phyloP scores from a whole-genome alignment of 2,113 vertebrate species.

The Hippopotamus amphibius region DNA sequence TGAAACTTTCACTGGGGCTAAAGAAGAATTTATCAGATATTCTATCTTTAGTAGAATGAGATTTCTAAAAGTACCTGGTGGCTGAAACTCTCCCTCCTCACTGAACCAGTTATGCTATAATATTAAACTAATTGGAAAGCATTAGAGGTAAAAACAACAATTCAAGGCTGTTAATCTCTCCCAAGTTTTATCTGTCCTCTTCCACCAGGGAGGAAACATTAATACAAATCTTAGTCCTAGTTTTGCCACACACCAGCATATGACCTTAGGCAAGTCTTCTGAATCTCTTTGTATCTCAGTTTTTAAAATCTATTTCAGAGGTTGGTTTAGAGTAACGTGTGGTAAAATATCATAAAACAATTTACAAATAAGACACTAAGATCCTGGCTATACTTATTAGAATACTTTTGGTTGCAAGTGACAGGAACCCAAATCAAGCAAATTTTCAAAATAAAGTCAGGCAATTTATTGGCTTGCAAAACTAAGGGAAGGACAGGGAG shows the following conservation, averaged over 20 bases:
- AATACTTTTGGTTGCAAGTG: not conserved
- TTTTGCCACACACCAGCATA: not conserved
- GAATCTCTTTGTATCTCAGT: not conserved
- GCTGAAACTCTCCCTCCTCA: not conserved
- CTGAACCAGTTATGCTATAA: slow-evolving; percentile 30
- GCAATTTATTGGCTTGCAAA: not conserved
- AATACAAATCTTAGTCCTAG: not conserved
- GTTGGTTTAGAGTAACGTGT: not conserved
- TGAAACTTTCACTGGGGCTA: not conserved
- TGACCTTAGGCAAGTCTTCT: not conserved
- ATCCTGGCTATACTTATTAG: not conserved
- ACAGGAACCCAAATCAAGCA: slow-evolving; percentile 43
- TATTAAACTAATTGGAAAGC: slow-evolving; percentile 46
- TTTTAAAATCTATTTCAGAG: slow-evolving; percentile 28
- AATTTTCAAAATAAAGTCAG: slow-evolving; percentile 20
- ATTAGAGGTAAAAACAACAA: slow-evolving; percentile 32
- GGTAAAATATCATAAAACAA: not conserved
- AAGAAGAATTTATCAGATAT: slow-evolving; percentile 37
- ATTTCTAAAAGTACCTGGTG: slow-evolving; percentile 28
- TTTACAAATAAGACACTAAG: slow-evolving; percentile 13
- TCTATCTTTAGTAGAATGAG: slow-evolving; percentile 43
- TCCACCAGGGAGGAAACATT: not conserved
- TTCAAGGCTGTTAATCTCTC: not conserved
- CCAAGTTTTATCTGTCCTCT: slow-evolving; percentile 32
- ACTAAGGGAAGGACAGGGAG: not conserved